Base-by-base conservation (phyloP, 2,797 vertebrate genomes). In the Gambelia wislizenii region DNA sequence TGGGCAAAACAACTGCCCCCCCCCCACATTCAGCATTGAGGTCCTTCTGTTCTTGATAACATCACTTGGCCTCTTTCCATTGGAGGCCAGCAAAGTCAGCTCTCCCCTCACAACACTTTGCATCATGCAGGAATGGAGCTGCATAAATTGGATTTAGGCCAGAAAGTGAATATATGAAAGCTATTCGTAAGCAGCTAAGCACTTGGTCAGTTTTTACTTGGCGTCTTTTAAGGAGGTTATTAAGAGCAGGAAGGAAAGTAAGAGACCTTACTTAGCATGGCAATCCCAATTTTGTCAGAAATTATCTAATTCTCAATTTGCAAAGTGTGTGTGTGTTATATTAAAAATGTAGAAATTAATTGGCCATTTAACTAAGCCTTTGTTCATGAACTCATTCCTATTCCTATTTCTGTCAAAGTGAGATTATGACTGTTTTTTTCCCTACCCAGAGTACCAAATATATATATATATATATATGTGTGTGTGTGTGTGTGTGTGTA, bases 341-440 rank as follows among this genome's bases (percentile, higher is more conserved):
- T 44, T n/a, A 76, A 54, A 85, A 85, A 25, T 85, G 39, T 20
- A 70, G 77, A 52, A 1, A 80, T 87, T 54, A 80, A 42, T 80
- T 12, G 47, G 69, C n/a, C 9, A 39, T 27, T 87, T 80, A 54
- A 36, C 47, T 47, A 70, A 54, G 52, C 25, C n/a, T 79, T 36
- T 25, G 22, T 30, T 47, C 27, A 20, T 52, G 49, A 79, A 30
- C 18, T 70, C 64, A 39, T 20, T 52, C n/a, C 64, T 77, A 16
- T 27, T 69, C 3, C 16, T 54, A 22, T 36, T 54, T 25, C 42
- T 54, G n/a, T 16, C 76, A 87, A 18, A 87, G 49, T 7, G 67
- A 80, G 69, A 25, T 56, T 84, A 67, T 84, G 61, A 16, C 67
- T 69, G n/a, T 39, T 20, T 39, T 22, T 27, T 61, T 82, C 22